Base-by-base conservation (phyloP, 2,888 invertebrate genomes). In the Crioceris asparagi region DNA sequence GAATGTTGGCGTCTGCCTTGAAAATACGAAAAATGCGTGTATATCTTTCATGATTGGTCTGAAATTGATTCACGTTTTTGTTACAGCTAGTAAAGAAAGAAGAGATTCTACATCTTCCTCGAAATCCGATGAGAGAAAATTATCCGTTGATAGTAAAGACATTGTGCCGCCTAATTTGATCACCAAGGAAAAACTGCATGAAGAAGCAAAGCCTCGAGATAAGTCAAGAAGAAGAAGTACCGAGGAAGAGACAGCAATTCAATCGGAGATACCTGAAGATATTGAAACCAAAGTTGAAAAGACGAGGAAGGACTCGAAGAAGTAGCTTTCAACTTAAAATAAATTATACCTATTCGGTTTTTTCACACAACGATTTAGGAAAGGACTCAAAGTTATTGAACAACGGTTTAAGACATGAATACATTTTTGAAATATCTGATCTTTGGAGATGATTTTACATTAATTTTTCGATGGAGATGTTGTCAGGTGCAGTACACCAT, bases 101-200 rank as follows among this genome's bases (percentile, higher is more conserved):
- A 32, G 36, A 7, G 42, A 40, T 10, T 37, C 44, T 2, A 35
- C 33, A 18, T 5, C 8, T 15, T 27, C 4, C 3, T 21, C 30
- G 5, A 37, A 29, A 11, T 8, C 26, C 0, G 40, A 44, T 5
- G 46, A 46, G 10, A 30, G 38, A 7, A 46, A 37, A 33, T 12
- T 44, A 10, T 43, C 43, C 2, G 29, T 40, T 10, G 35, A 32
- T 3, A 46, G 46, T 17, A 46, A 46, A 32, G 46, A 46, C 3
- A 29, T 44, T 7, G 32, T 40, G 3, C 38, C 39, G 2, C 31
- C 45, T 1, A 18, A 23, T 1, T 17, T 46, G 15, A 44, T 46
- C n/a, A 46, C 46, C 11, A 46, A 46, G 16, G 32, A 44, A 11
- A 30, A 39, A 29, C 29, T 44, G 6, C 32, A 44, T 15, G 31